Evolutionary conservation across 2,797 vertebrate species (phyloP), one percentile per base, ranked within the genome.

Genomic region (Kryptolebias ocellatus): DNA sequence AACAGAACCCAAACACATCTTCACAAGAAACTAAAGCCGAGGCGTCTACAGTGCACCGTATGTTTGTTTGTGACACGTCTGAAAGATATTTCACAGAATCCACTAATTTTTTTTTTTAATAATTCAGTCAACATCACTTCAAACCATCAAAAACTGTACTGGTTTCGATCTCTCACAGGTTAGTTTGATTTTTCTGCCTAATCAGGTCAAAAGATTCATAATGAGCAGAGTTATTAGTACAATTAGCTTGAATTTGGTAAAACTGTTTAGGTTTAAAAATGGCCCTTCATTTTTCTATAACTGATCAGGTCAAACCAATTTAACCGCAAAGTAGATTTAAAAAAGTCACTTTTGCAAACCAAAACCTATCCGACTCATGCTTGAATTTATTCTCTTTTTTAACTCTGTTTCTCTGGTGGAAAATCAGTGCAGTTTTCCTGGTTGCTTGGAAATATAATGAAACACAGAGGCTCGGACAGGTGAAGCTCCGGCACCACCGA

Each of bases 341-440:
- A 66, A 70, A 74, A 76, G 73, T 80, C 76, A 70, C 80, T 83
- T 86, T 81, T 68, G 76, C 64, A 76, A 72, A 81, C 70, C 55
- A 51, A 50, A 61, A 79, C 81, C 82, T 72, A 83, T 53, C 78
- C 76, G 72, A 79, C 44, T 17, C 27, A 1, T 61, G 69, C 60
- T 81, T 79, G 28, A 78, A 74, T 51, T 83, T 66, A 49, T 66
- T 72, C 81, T 69, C 53, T 61, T 59, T 28, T 63, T 76, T 62
- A 39, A 76, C 44, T 80, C 62, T 68, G 58, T 79, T 67, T 76
- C 77, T 83, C 81, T 81, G 83, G 83, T 86, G 81, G 62, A 87
- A 92, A 92, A 92, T 91, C 92, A 93, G 91, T 93, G 90, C 92
- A 93, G 92, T 92, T 92, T 93, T 92, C 86, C 86, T 87, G 90